Base-by-base conservation (phyloP, 2,113 vertebrate species). In the Indicator indicator region DNA sequence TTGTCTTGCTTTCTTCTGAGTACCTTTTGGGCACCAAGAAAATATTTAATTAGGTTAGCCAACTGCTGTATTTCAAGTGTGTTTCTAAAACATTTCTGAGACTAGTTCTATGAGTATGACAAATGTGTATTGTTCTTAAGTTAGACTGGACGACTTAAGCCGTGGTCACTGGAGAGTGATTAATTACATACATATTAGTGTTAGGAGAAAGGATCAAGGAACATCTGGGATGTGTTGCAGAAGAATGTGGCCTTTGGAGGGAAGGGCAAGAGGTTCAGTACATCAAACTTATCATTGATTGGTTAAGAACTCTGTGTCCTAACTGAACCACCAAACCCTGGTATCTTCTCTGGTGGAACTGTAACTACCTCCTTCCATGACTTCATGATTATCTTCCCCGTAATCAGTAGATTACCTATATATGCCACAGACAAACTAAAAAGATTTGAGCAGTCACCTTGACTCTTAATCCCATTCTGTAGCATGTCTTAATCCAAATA, bases 11-110 rank as follows among this genome's bases (percentile, higher is more conserved):
- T 86, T 71, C 9, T 21, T 92, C 28, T 5, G 14, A 52, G n/a
- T 60, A 64, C 12, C 27, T n/a, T 83, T 93, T 77, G 83, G 65
- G 69, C 73, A 78, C 36, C 32, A 72, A 90, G 65, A 63, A 90
- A 71, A 68, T 93, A 67, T 28, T 83, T 74, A 86, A 68, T 90
- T 81, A 67, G 48, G 33, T 28, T 27, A 84, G 3, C 10, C 3
- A 11, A 26, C 33, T 86, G 42, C 62, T 60, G 24, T 81, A 55
- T 83, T 90, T 87, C 67, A 89, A 52, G 54, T 85, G 38, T 12
- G 54, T 65, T 85, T 79, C 48, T 75, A 62, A 85, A 85, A 15
- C n/a, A 62, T 20, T 85, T 91, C 48, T 81, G 62, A 74, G 77
- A 56, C 12, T 2, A 4, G 27, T 68, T 88, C 30, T 59, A 0